Evolutionary conservation across 1,140 invertebrate genomes (phyloP).

Genomic region (Lepeophtheirus salmonis): DNA sequence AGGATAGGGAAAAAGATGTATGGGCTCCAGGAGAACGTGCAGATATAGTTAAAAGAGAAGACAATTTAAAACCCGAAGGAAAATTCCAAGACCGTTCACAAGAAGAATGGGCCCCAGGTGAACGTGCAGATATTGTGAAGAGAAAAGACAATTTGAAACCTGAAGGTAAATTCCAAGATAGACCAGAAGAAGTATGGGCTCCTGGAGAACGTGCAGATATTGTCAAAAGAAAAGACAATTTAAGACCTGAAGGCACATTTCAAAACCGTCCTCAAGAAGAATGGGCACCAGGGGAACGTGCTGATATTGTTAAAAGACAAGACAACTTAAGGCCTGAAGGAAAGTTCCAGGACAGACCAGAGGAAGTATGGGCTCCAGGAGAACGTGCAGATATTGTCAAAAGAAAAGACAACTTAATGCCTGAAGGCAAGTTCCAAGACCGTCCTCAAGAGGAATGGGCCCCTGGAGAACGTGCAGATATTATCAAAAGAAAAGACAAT

Average conservation of each 20-base stretch:
- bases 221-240: conserved; percentile 24
- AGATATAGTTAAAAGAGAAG: conserved; percentile 27
- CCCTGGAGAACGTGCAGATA: conserved; percentile 17
- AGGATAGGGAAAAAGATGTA: conserved; percentile 21
- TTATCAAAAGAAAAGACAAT: conserved; percentile 22
- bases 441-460: conserved; percentile 16
- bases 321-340: conserved; percentile 40
- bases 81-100: conserved; percentile 29
- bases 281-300: conserved; percentile 28
- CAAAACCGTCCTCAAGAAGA: conserved; percentile 19
- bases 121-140: conserved; percentile 30
- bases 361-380: conserved; percentile 21
- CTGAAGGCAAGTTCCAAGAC: conserved; percentile 26
- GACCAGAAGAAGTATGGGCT: conserved; percentile 37
- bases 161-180: conserved; percentile 35
- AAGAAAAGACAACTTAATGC: conserved; percentile 35
- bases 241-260: conserved; percentile 35
- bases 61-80: conserved; percentile 40
- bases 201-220: conserved; percentile 18
- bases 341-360: conserved; percentile 26
- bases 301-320: conserved; percentile 28
- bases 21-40: conserved; percentile 23
- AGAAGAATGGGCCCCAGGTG: conserved; percentile 24
- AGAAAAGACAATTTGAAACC: conserved; percentile 36
- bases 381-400: conserved; percentile 31